Evolutionary conservation across 2,797 vertebrate species (phyloP).

Genomic region (Pipistrellus pipistrellus): DNA sequence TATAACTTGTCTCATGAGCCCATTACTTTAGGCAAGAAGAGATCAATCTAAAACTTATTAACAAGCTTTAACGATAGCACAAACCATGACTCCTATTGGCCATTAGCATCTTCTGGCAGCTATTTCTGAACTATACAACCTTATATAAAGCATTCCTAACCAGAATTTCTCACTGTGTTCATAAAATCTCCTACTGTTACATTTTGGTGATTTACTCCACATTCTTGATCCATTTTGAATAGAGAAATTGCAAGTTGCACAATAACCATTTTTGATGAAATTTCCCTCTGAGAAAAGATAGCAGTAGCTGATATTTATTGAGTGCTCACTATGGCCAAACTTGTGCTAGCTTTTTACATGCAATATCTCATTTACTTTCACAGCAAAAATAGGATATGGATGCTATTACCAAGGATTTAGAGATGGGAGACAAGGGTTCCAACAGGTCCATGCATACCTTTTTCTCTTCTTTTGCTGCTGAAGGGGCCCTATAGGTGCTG

Average conservation of each 20-base stretch:
- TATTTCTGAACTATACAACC: fast-evolving
- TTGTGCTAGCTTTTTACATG: fast-evolving
- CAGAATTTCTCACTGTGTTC: fast-evolving
- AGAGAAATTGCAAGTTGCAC: background rate
- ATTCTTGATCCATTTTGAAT: background rate
- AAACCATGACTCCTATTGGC: fast-evolving
- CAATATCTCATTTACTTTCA: background rate
- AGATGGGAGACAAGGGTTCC: background rate
- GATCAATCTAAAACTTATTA: too few relatives aligned
- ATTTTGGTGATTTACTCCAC: background rate
- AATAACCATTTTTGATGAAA: too few relatives aligned
- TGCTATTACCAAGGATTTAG: background rate
- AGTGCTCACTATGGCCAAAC: fast-evolving
- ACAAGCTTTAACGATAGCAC: background rate
- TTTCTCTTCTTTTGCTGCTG: background rate
- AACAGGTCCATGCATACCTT: too few relatives aligned
- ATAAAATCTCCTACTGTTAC: fast-evolving
- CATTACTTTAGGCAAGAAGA: background rate
- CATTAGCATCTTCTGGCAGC: fast-evolving
- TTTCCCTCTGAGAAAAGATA: background rate
- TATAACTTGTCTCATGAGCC: background rate
- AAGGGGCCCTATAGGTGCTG: background rate
- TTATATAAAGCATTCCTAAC: fast-evolving
- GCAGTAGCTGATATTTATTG: fast-evolving
- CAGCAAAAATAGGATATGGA: fast-evolving